Base-by-base conservation (phyloP, 2,888 invertebrate genomes). In the Parnassius mnemosyne region DNA sequence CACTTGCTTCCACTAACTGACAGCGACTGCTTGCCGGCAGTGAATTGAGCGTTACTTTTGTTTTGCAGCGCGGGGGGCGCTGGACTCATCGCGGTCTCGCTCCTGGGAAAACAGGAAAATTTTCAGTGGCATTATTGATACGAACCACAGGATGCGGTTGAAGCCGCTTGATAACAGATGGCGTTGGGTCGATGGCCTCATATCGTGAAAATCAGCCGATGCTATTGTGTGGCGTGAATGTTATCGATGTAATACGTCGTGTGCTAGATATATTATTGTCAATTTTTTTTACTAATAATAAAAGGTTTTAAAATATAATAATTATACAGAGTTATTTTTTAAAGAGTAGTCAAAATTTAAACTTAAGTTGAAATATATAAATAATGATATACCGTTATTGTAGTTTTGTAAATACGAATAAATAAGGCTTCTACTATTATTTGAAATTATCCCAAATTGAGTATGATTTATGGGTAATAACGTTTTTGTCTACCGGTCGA, bases 21-120 rank as follows among this genome's bases (percentile, higher is more conserved):
- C 71, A 74, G 73, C 80, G 85, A 89, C 91, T 90, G 91, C 70
- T 81, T 85, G 80, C 57, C 73, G 68, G 70, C 64, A 65, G 67
- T 75, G 78, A 64, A 61, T 59, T 77, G 65, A 66, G 72, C 75
- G 80, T 75, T 73, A 72, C 68, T 91, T 90, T 89, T 91, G 85
- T 89, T 83, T 67, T 77, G 76, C 34, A 72, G 75, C 70, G 87
- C 77, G 85, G 86, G 85, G 85, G 86, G 87, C 79, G 86, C 81
- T 75, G 89, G 87, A 78, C 85, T 82, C 88, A 88, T 86, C 66
- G 89, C 81, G 77, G 81, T 78, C 69, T 90, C 91, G 81, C 88
- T 89, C 89, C 91, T 91, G 91, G 87, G 89, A 88, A 90, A 89
- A 76, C 75, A 77, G 85, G 84, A 85, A 90, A 88, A 83, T 72